Conservation (phyloP, 2,888 invertebrate species). For the Cantharis rufa region DNA sequence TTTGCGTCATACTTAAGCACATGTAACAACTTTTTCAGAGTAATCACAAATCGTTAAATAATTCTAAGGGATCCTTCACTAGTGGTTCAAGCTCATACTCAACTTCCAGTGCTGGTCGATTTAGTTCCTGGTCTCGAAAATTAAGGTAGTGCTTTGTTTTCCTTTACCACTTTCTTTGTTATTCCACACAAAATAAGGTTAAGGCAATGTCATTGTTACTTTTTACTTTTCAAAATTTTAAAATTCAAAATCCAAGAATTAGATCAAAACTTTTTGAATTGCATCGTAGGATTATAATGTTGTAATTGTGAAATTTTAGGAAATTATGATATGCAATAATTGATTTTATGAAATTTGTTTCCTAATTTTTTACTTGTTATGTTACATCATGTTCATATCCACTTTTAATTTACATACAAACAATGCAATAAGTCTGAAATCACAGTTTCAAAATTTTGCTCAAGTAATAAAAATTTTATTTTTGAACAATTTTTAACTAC, state of each 20-base stretch:
- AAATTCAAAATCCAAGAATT: not conserved
- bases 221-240: not conserved
- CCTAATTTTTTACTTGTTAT: not conserved
- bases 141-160: slow-evolving; percentile 58
- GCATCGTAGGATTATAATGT: not conserved
- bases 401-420: not conserved
- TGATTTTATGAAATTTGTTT: not conserved
- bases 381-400: not conserved
- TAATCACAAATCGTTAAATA: slow-evolving; percentile 62
- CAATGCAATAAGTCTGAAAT: not conserved
- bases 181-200: slow-evolving; percentile 6
- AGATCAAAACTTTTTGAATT: not conserved
- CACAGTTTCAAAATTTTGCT: not conserved
- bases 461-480: not conserved
- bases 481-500: not conserved
- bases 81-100: slow-evolving; percentile 65
- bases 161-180: not conserved
- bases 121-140: slow-evolving; percentile 68
- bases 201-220: not conserved
- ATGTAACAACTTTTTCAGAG: slow-evolving; percentile 52
- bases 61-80: slow-evolving; percentile 63
- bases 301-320: not conserved
- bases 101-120: slow-evolving; percentile 64
- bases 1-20: slow-evolving; percentile 47
- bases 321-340: not conserved